phyloP scores from a whole-genome alignment of 2,797 vertebrate species.

The Crax fasciolata region DNA sequence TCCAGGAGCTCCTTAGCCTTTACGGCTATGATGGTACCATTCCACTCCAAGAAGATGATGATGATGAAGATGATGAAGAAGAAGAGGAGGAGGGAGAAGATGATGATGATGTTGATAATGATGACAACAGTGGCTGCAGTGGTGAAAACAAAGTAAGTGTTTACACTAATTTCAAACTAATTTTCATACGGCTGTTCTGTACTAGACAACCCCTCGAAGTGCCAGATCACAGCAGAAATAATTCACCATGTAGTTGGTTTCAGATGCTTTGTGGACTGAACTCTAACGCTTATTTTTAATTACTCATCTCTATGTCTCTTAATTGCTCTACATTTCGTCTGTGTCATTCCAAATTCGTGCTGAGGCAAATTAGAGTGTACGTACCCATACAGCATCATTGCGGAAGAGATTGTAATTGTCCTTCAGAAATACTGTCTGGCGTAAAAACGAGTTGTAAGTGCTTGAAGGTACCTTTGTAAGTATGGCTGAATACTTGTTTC shows the following conservation, averaged over 20 bases:
- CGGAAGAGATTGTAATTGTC: neutral
- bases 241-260: neutral
- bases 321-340: neutral
- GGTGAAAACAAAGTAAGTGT: conserved; percentile 87
- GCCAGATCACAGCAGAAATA: neutral
- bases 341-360: neutral
- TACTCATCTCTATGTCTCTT: neutral
- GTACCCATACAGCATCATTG: fast-evolving
- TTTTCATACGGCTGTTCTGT: neutral
- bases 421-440: neutral
- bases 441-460: neutral
- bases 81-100: conserved; percentile 89
- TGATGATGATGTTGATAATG: conserved; percentile 90
- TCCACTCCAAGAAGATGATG: conserved; percentile 92
- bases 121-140: conserved; percentile 94
- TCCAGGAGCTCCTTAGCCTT: conserved; percentile 94
- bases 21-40: conserved; percentile 94
- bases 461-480: neutral
- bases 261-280: neutral
- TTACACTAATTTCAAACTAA: neutral
- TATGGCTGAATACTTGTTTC: neutral
- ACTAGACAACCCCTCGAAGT: too few species aligned
- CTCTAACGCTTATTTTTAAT: neutral
- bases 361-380: neutral
- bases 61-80: conserved; percentile 90